Evolutionary conservation across 37 sponge, comb jelly and placozoan genomes (phyloP).

Genomic region (Tethya wilhelma): DNA sequence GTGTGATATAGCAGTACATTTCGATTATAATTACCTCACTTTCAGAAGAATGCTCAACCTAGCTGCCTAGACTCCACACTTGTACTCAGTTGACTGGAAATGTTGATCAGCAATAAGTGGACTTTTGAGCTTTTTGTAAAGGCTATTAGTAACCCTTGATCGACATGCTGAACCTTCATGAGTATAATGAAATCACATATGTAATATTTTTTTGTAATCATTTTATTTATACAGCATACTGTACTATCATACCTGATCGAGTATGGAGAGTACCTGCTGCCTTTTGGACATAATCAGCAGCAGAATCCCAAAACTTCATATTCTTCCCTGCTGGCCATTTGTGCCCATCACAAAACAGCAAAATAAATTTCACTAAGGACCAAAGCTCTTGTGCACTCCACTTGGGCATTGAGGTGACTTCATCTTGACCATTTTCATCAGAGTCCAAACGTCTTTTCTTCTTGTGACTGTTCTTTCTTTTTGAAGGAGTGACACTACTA

Average conservation of each 20-base stretch:
- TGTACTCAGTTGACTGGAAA: too few species aligned
- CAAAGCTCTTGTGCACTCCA: background rate
- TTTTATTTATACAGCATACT: too few species aligned
- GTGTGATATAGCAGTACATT: too few species aligned
- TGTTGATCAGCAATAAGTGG: slow-evolving; percentile 7
- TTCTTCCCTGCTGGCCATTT: background rate
- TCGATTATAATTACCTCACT: too few species aligned
- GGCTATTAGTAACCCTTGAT: background rate
- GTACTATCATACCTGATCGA: slow-evolving; percentile 23
- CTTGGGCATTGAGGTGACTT: background rate
- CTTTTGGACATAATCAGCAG: background rate
- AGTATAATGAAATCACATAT: slow-evolving; percentile 2
- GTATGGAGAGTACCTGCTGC: background rate
- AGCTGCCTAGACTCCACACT: background rate
- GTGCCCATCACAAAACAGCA: background rate
- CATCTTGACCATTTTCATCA: background rate
- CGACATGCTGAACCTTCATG: slow-evolving; percentile 30
- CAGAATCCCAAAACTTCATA: background rate
- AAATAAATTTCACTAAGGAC: background rate
- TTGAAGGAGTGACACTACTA: background rate
- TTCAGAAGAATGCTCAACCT: too few species aligned
- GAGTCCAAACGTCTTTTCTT: background rate
- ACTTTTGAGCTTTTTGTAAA: background rate
- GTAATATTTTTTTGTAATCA: too few species aligned
- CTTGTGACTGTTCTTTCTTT: background rate